Evolutionary conservation across 2,113 vertebrate species (phyloP).

Genomic region (Aptenodytes patagonicus): DNA sequence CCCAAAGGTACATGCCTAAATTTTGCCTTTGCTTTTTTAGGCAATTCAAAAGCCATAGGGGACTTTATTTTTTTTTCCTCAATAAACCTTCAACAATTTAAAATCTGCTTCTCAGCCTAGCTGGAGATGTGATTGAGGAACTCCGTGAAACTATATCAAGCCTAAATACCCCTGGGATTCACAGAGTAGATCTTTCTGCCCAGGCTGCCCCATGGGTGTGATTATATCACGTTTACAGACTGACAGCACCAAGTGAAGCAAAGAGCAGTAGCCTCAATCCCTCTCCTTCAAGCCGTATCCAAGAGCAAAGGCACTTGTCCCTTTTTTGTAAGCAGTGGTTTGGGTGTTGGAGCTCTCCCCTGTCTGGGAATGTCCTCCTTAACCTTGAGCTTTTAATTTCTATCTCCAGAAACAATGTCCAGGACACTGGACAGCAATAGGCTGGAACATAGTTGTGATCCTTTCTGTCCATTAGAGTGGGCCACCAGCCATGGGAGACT

Average conservation of each 20-base stretch:
- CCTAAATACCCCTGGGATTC: not conserved
- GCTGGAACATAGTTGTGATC: not conserved
- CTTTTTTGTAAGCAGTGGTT: not conserved
- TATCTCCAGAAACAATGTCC: not conserved
- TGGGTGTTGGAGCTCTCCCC: not conserved
- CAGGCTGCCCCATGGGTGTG: not conserved
- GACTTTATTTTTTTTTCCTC: not conserved
- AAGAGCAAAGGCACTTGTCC: not conserved
- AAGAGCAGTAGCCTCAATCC: not conserved
- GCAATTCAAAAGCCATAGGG: not conserved
- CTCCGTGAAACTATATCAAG: not conserved
- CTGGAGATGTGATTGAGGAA: not conserved
- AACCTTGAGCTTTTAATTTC: not conserved
- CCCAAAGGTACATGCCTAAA: not conserved
- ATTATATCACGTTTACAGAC: not conserved
- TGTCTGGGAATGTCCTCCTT: not conserved
- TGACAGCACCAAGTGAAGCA: not conserved
- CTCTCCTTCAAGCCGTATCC: not conserved
- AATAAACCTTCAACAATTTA: not conserved
- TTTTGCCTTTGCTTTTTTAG: not conserved
- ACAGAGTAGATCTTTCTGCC: not conserved
- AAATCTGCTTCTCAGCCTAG: not conserved
- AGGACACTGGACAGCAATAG: not conserved
- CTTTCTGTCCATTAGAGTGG: not conserved
- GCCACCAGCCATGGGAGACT: not conserved